Conservation (phyloP, 2,888 invertebrate genomes). For the Ptycholaimellus sp. region DNA sequence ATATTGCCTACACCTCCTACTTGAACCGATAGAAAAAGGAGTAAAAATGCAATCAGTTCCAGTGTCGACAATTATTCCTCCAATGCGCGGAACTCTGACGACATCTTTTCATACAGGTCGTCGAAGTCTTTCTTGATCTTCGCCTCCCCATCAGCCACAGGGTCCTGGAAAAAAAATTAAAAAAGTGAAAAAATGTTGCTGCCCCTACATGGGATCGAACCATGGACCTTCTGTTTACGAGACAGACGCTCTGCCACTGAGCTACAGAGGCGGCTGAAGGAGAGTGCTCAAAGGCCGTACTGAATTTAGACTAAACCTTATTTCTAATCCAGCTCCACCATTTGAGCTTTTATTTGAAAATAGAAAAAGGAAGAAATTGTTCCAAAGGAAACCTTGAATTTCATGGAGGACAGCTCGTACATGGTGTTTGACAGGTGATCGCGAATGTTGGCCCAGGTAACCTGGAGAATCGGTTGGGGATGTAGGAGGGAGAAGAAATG, state of each 20-base stretch:
- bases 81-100: constrained; percentile 85
- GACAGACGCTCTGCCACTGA: constrained; percentile 21
- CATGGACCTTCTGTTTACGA: constrained; percentile 21
- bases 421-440: constrained; percentile 87
- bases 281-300: too few relatives aligned
- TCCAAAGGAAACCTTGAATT: constrained; percentile 55
- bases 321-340: background rate
- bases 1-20: too few relatives aligned
- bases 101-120: constrained; percentile 83
- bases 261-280: too few relatives aligned
- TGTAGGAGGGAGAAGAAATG: too few relatives aligned
- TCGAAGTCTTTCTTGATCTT: constrained; percentile 93
- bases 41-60: too few relatives aligned
- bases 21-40: too few relatives aligned
- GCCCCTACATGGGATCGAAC: too few relatives aligned
- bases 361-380: background rate
- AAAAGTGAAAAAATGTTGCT: too few relatives aligned
- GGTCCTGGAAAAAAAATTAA: constrained; percentile 44
- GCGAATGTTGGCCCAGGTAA: constrained; percentile 88
- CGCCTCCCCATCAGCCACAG: constrained; percentile 84
- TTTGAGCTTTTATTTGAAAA: too few relatives aligned
- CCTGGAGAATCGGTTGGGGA: too few relatives aligned
- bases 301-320: too few relatives aligned
- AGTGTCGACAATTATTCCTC: constrained; percentile 52
- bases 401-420: constrained; percentile 93